Evolutionary conservation across 2,797 vertebrate species (phyloP).

Genomic region (Acridotheres tristis): DNA sequence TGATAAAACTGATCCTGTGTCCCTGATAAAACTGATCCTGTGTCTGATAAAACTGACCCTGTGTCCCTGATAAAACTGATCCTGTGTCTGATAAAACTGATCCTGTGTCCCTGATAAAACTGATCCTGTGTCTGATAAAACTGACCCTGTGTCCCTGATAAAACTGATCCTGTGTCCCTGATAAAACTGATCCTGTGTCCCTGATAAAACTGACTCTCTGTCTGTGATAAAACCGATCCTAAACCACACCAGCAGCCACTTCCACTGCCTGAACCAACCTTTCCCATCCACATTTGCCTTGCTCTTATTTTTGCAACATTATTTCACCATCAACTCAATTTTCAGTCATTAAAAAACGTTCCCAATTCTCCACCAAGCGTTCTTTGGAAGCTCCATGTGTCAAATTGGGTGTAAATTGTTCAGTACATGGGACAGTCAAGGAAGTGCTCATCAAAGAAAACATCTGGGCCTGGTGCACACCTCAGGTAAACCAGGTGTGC

Average conservation of each 20-base stretch:
- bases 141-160: too few relatives aligned
- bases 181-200: not conserved
- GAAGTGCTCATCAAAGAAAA: not conserved
- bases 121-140: too few relatives aligned
- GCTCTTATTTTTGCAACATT: not conserved
- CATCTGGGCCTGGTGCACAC: fast-evolving
- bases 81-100: too few relatives aligned
- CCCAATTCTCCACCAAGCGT: not conserved
- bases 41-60: too few relatives aligned
- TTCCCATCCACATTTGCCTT: not conserved
- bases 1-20: too few relatives aligned
- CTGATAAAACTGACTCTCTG: fast-evolving
- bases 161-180: not conserved
- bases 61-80: too few relatives aligned
- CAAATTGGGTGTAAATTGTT: not conserved
- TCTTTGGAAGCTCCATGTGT: not conserved
- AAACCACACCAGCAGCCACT: not conserved
- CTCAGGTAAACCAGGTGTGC: fast-evolving
- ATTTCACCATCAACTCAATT: not conserved
- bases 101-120: too few relatives aligned
- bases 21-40: too few relatives aligned
- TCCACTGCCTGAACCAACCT: not conserved
- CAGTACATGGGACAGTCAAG: fast-evolving
- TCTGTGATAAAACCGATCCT: not conserved
- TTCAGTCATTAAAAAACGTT: not conserved